Base-by-base conservation (phyloP, 1,140 invertebrate species). In the Bombus huntii region DNA sequence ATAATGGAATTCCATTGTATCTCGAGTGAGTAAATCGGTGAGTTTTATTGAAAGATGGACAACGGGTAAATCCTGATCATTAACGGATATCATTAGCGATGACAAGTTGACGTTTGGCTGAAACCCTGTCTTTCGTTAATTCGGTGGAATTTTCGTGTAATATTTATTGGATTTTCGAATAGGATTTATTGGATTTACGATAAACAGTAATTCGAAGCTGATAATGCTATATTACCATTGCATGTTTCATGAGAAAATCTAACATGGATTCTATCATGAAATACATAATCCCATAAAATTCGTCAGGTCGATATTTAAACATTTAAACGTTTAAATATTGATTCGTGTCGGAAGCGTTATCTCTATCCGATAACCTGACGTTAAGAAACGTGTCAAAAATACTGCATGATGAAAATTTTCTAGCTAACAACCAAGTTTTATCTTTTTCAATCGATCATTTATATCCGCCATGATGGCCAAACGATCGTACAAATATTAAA, bases 1-100 rank as follows among this genome's bases (percentile, higher is more conserved):
- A 72, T 85, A 85, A 85, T 85, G 83, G 76, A 80, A 85, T 85
- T 80, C 68, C 57, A 85, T 62, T 80, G 83, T 85, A 85, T 72
- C 37, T 42, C 39, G 53, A n/a, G 53, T 22, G n/a, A 53, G 28
- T 25, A 22, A 39, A 31, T 34, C 65, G 4, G 18, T 6, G 31
- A 53, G 47, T 80, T 66, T 70, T 31, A 57, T 71, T 34, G 57
- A 71, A 80, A 65, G 68, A 9, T 37, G 57, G 8, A 34, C 66
- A 37, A 47, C 39, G 53, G 15, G 4, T 53, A 84, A 85, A 72
- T 44, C 13, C 74, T 9, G 47, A 31, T 62, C 15, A n/a, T 85
- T 80, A 80, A 37, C 53, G 42, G 10, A 57, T 22, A n/a, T 42
- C 62, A 84, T 84, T 84, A 84, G 62, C 76, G 13, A 31, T 31